A percentile compares a stretch with the other conserved stretches of the same genome.
Conservation (phyloP, 2,113 vertebrate species). For the Acanthisitta chloris region DNA sequence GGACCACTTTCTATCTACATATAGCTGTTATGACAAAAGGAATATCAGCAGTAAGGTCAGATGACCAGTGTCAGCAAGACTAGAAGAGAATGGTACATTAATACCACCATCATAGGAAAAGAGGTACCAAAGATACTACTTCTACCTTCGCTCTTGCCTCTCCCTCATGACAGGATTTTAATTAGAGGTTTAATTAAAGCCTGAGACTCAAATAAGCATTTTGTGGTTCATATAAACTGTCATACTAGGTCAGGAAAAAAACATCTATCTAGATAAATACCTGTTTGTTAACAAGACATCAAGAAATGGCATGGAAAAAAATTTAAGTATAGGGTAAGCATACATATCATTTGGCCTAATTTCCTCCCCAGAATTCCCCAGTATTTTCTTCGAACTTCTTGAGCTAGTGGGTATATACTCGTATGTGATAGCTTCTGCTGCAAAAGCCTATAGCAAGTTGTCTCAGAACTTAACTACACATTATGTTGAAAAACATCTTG, state of each 20-base stretch:
- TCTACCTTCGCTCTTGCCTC: background rate
- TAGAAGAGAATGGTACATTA: background rate
- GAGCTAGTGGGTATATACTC: background rate
- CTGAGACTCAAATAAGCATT: background rate
- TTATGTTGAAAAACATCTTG: background rate
- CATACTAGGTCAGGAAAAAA: background rate
- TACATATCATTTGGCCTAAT: background rate
- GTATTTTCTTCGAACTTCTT: background rate
- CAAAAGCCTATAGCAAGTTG: background rate
- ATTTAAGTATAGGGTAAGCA: background rate
- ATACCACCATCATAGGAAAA: background rate
- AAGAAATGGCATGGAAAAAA: background rate
- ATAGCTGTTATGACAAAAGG: background rate
- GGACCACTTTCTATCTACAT: background rate
- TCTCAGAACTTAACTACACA: background rate
- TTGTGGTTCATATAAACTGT: background rate
- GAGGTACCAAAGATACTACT: background rate
- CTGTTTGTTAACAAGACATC: background rate
- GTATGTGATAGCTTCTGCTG: background rate
- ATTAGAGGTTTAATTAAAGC: constrained; percentile 44
- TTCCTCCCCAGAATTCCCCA: background rate
- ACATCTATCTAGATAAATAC: background rate
- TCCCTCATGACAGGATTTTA: background rate
- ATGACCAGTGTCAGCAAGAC: background rate
- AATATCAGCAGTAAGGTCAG: background rate